Evolutionary conservation across 2,113 vertebrate genomes (phyloP).

Genomic region (Tragelaphus strepsiceros): DNA sequence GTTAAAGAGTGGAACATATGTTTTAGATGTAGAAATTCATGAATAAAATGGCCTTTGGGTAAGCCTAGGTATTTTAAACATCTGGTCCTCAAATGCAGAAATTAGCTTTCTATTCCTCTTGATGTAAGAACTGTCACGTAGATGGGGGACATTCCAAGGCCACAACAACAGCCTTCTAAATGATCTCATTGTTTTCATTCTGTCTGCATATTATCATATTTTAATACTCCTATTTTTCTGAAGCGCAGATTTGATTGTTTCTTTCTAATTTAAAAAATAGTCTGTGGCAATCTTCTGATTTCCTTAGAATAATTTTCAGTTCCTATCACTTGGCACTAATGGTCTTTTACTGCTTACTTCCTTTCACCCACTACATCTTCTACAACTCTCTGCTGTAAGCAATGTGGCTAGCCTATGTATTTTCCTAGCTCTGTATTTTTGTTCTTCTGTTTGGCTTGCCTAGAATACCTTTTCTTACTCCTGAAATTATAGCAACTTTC

Average conservation of each 20-base stretch:
- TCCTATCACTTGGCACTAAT: background rate
- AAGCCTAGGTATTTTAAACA: slow-evolving; percentile 75
- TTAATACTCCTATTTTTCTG: slow-evolving; percentile 32
- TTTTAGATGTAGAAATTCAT: slow-evolving; percentile 75
- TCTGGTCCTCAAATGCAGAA: slow-evolving; percentile 72
- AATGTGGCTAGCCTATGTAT: background rate
- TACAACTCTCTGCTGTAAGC: background rate
- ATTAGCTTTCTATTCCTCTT: slow-evolving; percentile 58
- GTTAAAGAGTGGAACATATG: slow-evolving; percentile 74
- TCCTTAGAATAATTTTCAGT: background rate
- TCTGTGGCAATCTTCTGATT: background rate
- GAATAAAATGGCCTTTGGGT: slow-evolving; percentile 75
- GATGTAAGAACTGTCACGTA: slow-evolving; percentile 50
- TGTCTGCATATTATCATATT: slow-evolving; percentile 17
- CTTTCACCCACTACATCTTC: background rate
- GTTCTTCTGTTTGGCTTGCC: background rate
- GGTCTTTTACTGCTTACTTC: background rate
- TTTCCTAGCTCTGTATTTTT: background rate
- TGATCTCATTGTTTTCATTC: slow-evolving; percentile 32
- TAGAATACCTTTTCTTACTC: background rate
- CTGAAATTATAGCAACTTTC: background rate
- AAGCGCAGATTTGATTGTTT: background rate
- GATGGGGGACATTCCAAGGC: slow-evolving; percentile 1
- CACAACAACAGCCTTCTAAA: background rate
- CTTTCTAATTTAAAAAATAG: background rate